Percentiles rank a stretch among this genome's conserved stretches.
Conservation (phyloP, 2,888 invertebrate genomes). For the Plagodis pulveraria region DNA sequence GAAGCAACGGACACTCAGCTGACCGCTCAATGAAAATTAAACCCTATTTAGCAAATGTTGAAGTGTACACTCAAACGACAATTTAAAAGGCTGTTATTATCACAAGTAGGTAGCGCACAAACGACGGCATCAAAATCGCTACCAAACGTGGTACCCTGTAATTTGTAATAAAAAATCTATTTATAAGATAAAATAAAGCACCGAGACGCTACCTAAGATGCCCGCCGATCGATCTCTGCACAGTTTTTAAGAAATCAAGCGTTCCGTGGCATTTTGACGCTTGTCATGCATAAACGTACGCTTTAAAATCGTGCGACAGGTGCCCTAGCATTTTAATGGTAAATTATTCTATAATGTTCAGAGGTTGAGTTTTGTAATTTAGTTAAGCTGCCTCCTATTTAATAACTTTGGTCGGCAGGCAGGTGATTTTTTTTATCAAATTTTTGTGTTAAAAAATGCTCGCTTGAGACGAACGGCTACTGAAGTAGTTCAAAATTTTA, state of each 20-base stretch:
- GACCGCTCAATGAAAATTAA: conserved; percentile 58
- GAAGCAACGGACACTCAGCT: conserved; percentile 6
- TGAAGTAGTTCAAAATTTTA: conserved; percentile 80
- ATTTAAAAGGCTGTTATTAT: conserved; percentile 59
- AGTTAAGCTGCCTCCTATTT: conserved; percentile 84
- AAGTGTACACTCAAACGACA: conserved; percentile 62
- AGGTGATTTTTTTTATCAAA: conserved; percentile 71
- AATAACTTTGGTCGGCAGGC: conserved; percentile 79
- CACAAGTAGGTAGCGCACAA: conserved; percentile 52
- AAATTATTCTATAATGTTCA: conserved; percentile 80
- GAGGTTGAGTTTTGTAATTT: conserved; percentile 83
- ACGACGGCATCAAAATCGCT: conserved; percentile 76
- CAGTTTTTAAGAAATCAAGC: conserved; percentile 74
- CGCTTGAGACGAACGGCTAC: conserved; percentile 66
- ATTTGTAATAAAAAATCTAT: conserved; percentile 85
- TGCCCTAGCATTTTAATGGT: conserved; percentile 55
- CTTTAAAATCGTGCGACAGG: conserved; percentile 64
- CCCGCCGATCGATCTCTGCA: conserved; percentile 74
- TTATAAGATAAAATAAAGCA: conserved; percentile 83
- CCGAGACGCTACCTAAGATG: conserved; percentile 81
- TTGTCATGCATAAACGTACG: conserved; percentile 72
- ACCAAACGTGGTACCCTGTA: conserved; percentile 83
- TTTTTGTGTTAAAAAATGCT: conserved; percentile 61
- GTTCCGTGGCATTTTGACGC: conserved; percentile 73
- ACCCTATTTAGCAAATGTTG: conserved; percentile 66